Evolutionary conservation across 2,888 invertebrate genomes (phyloP), one percentile per base, ranked within the genome.

Genomic region (Dione juno): DNA sequence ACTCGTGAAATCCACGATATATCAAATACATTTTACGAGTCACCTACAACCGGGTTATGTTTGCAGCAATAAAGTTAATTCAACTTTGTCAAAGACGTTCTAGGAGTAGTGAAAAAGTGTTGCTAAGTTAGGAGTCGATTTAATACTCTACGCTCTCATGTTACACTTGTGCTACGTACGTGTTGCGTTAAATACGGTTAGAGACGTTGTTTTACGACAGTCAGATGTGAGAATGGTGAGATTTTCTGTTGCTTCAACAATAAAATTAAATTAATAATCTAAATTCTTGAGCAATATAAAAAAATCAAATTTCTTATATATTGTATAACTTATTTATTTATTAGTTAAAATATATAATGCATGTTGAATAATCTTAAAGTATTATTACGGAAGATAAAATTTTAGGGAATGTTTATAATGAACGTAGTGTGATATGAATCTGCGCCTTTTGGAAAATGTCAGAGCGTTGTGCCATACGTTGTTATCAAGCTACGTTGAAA

Each of bases 1-100:
- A 65, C 65, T 54, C 63, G 66, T 63, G 65, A 54, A 66, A 66
- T 70, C 65, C 63, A 48, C 50, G 73, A 72, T 68, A 70, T 71
- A 69, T 71, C 58, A 71, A 73, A 70, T 70, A 69, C 35, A 71
- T 71, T 73, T 73, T 71, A 73, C 61, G 73, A 69, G 52, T 68
- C 57, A 61, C 69, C 66, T 69, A 72, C 69, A 54, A 45, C 50
- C 41, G 40, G 66, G 66, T 61, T 69, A 69, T 61, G 61, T 19
- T 48, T 43, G 41, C 19, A 63, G 66, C 69, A 63, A 61, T 72
- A 72, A 72, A 69, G 54, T 72, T 41, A 48, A 72, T 50, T 66
- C 66, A 72, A 66, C 41, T 54, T 69, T 57, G 48, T 66, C 54
- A 69, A 69, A 66, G 54, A 64, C 37, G 48, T 61, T 61, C 52